These are phyloP conservation scores for Oophaga sylvatica DNA, from an alignment of 2,797 vertebrate genomes.

Conservation along the genomic window DNA sequence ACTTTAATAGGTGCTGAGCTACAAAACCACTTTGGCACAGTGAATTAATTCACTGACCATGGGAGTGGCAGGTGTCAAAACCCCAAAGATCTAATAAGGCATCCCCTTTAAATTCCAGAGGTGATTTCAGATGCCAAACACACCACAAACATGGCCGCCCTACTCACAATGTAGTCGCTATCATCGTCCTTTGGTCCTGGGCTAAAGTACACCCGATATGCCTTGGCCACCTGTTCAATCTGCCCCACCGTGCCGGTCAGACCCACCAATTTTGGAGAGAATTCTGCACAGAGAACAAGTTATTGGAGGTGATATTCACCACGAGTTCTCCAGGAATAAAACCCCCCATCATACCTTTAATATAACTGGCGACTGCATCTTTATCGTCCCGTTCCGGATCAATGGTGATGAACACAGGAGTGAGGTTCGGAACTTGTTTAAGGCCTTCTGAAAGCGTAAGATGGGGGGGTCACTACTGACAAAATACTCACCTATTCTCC, in stretches of 20 bases:
- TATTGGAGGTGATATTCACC: background rate
- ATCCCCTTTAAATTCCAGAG: background rate
- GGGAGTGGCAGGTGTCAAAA: too few species aligned
- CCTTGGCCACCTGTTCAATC: conserved; percentile 84
- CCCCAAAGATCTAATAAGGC: too few species aligned
- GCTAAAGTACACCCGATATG: conserved; percentile 93
- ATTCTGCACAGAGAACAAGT: conserved; percentile 76
- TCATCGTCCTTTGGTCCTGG: conserved; percentile 95
- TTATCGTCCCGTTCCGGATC: conserved; percentile 90
- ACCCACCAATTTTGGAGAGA: conserved; percentile 92
- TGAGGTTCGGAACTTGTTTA: conserved; percentile 81
- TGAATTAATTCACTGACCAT: too few species aligned
- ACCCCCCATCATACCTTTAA: conserved; percentile 81
- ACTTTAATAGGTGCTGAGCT: too few species aligned
- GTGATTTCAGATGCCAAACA: too few species aligned
- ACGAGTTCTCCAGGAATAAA: background rate
- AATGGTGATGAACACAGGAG: conserved; percentile 92
- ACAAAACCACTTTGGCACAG: too few species aligned
- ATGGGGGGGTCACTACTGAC: background rate
- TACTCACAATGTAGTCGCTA: conserved; percentile 94
- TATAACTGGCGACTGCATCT: conserved; percentile 86
- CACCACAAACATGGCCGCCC: background rate
- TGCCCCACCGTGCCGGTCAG: conserved; percentile 84
- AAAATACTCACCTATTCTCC: background rate
- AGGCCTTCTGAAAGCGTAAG: background rate